Conservation (phyloP, 2,113 vertebrate species). For the Myiopsitta monachus region DNA sequence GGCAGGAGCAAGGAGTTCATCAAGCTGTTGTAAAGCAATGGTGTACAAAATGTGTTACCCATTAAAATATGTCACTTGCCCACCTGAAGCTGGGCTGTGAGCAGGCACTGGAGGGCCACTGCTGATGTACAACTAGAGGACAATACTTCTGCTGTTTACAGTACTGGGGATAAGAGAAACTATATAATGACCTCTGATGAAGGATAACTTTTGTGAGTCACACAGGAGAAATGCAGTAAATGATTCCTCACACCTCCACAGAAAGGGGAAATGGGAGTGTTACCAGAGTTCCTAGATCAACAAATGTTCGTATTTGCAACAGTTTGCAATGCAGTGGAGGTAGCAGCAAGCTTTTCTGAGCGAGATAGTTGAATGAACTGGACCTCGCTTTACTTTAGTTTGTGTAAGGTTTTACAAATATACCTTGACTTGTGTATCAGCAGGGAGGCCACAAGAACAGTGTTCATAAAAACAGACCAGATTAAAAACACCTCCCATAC, state of each 20-base stretch:
- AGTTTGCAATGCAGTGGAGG: not conserved
- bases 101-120: not conserved
- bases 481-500: not conserved
- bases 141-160: not conserved
- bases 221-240: not conserved
- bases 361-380: accelerated
- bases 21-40: not conserved
- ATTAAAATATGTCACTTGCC: too few relatives aligned
- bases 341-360: not conserved
- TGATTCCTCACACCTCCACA: not conserved
- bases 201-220: not conserved
- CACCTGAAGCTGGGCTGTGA: not conserved
- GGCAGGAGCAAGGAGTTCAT: not conserved
- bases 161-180: not conserved
- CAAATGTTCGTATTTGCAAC: accelerated
- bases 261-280: not conserved
- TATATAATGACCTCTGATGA: not conserved
- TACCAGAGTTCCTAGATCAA: accelerated
- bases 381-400: not conserved
- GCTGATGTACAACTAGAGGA: accelerated
- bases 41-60: not conserved
- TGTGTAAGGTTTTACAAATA: not conserved
- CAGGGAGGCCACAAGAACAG: not conserved
- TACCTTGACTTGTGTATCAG: not conserved
- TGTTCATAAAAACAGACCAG: not conserved